Conservation (phyloP, 2,113 vertebrate genomes). For the Brienomyrus brachyistius region DNA sequence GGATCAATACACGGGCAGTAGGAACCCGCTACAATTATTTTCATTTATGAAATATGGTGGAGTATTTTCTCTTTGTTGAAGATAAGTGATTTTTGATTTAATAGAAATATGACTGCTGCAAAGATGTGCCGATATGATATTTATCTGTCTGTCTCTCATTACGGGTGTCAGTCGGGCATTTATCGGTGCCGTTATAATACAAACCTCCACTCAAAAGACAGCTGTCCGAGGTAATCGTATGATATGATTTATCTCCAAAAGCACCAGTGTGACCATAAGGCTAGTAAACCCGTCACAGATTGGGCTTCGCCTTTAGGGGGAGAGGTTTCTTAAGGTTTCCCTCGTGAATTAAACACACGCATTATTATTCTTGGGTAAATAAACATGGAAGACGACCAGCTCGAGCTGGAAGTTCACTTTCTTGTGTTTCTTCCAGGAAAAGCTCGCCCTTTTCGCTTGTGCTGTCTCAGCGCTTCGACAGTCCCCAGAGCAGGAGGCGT, state of each 20-base stretch:
- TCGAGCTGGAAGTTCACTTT: neutral
- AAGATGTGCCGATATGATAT: neutral
- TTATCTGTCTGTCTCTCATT: neutral
- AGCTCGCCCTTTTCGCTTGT: neutral
- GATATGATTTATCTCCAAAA: neutral
- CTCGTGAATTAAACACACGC: neutral
- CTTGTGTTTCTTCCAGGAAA: neutral
- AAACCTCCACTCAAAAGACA: neutral
- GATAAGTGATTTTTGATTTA: neutral
- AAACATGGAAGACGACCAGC: neutral
- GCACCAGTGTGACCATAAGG: neutral
- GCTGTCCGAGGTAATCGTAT: neutral
- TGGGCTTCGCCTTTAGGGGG: neutral
- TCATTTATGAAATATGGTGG: neutral
- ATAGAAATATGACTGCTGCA: neutral
- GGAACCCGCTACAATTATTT: neutral
- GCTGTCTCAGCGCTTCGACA: neutral
- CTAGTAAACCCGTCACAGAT: neutral
- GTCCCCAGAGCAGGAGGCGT: neutral
- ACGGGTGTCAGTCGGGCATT: neutral
- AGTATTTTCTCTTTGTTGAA: neutral
- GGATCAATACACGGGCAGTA: neutral
- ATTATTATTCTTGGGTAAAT: slow-evolving; percentile 3
- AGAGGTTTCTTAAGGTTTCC: neutral
- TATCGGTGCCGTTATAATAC: neutral